These are phyloP conservation scores for Calliopum simillimum DNA, from an alignment of 2,888 invertebrate species.

Conservation along the genomic window DNA sequence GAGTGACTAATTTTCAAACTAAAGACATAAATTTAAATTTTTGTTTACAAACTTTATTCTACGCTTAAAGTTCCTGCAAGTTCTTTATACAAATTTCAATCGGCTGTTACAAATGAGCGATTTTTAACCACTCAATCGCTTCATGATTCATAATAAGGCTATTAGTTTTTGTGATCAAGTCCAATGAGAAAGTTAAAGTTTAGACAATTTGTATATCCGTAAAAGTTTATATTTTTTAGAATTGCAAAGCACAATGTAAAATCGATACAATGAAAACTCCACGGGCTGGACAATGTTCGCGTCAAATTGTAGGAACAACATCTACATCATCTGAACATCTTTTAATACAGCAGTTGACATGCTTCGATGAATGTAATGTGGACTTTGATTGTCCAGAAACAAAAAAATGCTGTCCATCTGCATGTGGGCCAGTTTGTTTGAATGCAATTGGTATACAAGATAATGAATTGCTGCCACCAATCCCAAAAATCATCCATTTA, in stretches of 20 bases:
- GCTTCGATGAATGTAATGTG: constrained; percentile 61
- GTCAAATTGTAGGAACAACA: neutral
- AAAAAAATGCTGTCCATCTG: constrained; percentile 75
- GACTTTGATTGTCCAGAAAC: constrained; percentile 79
- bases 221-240: constrained; percentile 34
- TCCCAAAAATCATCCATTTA: constrained; percentile 73
- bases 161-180: too few relatives aligned
- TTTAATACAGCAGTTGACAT: constrained; percentile 51
- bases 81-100: too few relatives aligned
- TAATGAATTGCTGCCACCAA: constrained; percentile 72
- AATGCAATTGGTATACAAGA: constrained; percentile 70
- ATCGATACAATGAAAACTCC: constrained; percentile 56
- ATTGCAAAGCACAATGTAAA: constrained; percentile 57
- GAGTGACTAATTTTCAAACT: too few relatives aligned
- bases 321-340: neutral
- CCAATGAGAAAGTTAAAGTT: too few relatives aligned
- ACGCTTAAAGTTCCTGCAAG: too few relatives aligned
- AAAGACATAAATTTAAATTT: too few relatives aligned
- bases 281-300: constrained; percentile 61
- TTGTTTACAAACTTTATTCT: too few relatives aligned
- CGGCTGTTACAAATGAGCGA: too few relatives aligned
- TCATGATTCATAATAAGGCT: too few relatives aligned
- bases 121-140: too few relatives aligned
- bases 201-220: too few relatives aligned
- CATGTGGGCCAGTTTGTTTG: constrained; percentile 78